Percentiles rank a stretch among this genome's conserved stretches.
These are phyloP conservation scores for Didymodactylos carnosus DNA, from an alignment of 2,888 invertebrate species.

Conservation along the genomic window DNA sequence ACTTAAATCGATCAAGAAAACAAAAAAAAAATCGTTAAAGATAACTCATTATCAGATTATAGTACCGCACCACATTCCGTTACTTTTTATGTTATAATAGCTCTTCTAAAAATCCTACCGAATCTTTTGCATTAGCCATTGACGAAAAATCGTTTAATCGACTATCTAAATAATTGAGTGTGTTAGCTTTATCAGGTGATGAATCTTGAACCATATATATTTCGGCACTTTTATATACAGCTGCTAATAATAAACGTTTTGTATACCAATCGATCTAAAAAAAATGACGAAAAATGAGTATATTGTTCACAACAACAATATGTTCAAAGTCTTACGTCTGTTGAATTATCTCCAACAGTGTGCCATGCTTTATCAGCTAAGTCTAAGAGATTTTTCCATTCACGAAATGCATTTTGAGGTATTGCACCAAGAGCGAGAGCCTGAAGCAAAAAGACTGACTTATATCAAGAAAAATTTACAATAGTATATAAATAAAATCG, in stretches of 20 bases:
- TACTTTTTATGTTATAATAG: no score
- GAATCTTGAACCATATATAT: slow-evolving; percentile 69
- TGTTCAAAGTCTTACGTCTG: slow-evolving; percentile 51
- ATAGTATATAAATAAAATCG: no score
- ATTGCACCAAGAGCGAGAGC: slow-evolving; percentile 65
- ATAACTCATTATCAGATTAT: no score
- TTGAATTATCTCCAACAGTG: slow-evolving; percentile 67
- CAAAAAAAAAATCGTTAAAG: no score
- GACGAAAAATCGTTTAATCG: slow-evolving; percentile 21
- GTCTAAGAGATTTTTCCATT: slow-evolving; percentile 52
- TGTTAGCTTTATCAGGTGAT: slow-evolving; percentile 48
- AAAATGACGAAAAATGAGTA: neutral
- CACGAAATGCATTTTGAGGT: slow-evolving; percentile 42
- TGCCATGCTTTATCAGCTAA: slow-evolving; percentile 73
- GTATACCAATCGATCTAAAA: slow-evolving; percentile 72
- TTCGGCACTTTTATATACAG: slow-evolving; percentile 69
- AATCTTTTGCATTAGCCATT: slow-evolving; percentile 39
- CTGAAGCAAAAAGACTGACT: no score
- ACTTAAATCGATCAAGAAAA: no score
- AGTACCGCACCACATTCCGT: no score
- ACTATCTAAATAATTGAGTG: slow-evolving; percentile 53
- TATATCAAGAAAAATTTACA: no score
- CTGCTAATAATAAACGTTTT: slow-evolving; percentile 57
- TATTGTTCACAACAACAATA: neutral
- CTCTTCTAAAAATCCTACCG: no score